phyloP scores from a whole-genome alignment of 2,888 invertebrate species.

The Caenorhabditis wallacei region DNA sequence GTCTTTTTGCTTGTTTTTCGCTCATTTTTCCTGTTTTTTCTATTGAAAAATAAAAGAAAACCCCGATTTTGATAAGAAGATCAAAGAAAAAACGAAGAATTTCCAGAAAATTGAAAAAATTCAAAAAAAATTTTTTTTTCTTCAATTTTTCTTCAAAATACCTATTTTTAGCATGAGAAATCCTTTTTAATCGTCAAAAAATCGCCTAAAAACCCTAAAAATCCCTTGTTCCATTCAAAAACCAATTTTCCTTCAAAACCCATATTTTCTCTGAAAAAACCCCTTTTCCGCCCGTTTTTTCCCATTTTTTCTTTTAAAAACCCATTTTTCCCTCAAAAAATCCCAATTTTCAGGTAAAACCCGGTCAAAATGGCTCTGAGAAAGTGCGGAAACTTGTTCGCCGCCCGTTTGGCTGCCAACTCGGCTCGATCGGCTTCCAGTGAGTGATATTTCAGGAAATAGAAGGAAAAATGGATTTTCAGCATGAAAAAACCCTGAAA shows the following conservation, averaged over 20 bases:
- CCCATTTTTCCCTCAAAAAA: not conserved
- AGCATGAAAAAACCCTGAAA: not conserved
- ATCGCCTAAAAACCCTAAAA: too few species aligned
- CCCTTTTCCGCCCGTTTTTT: not conserved
- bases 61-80: too few species aligned
- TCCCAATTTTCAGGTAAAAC: conserved; percentile 63
- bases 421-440: conserved; percentile 65
- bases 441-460: conserved; percentile 28
- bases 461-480: not conserved
- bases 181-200: too few species aligned
- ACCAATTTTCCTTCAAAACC: too few species aligned
- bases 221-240: too few species aligned
- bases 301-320: not conserved
- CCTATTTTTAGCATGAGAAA: too few species aligned
- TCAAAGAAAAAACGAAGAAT: too few species aligned
- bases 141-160: too few species aligned
- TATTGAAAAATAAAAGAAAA: too few species aligned
- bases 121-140: too few species aligned
- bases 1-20: conserved; percentile 12
- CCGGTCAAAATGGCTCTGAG: conserved; percentile 70
- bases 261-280: not conserved
- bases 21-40: too few species aligned
- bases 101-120: too few species aligned
- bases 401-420: conserved; percentile 46
- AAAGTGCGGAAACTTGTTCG: conserved; percentile 61